Percentiles rank a stretch among this genome's conserved stretches.
Evolutionary conservation across 2,888 invertebrate species (phyloP).

Genomic region (Periphyllus acericola): DNA sequence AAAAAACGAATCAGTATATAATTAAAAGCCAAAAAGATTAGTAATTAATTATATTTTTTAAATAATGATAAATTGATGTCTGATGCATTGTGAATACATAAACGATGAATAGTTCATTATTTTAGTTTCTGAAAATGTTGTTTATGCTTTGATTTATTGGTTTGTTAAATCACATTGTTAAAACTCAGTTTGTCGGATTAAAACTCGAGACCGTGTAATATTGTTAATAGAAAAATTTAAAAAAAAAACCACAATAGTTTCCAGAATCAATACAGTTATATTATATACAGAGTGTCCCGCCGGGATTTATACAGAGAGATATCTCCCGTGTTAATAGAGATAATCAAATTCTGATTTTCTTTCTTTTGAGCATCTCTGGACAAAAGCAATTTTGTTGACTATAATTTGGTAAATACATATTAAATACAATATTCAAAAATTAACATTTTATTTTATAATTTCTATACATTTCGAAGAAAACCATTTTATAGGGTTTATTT

Average conservation of each 20-base stretch:
- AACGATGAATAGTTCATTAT: conserved; percentile 6
- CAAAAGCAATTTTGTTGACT: too few relatives aligned
- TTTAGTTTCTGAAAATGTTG: neutral
- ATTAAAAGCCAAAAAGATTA: conserved; percentile 26
- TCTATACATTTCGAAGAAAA: too few relatives aligned
- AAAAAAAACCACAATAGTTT: neutral
- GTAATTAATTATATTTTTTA: conserved; percentile 42
- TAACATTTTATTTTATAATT: too few relatives aligned
- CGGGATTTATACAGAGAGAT: too few relatives aligned
- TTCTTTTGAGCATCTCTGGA: too few relatives aligned
- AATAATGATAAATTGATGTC: conserved; percentile 49
- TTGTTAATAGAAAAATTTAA: neutral
- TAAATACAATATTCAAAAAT: too few relatives aligned
- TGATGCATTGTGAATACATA: neutral
- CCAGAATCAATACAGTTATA: neutral
- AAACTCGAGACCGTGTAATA: neutral
- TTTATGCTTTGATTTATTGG: neutral
- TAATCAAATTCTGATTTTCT: too few relatives aligned
- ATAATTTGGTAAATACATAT: too few relatives aligned
- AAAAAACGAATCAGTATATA: conserved; percentile 6
- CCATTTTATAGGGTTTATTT: too few relatives aligned
- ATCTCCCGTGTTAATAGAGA: too few relatives aligned
- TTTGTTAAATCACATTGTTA: neutral
- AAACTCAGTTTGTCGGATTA: neutral
- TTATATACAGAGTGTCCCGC: too few relatives aligned